Conservation (phyloP, 2,113 vertebrate genomes). For the Alosa alosa region DNA sequence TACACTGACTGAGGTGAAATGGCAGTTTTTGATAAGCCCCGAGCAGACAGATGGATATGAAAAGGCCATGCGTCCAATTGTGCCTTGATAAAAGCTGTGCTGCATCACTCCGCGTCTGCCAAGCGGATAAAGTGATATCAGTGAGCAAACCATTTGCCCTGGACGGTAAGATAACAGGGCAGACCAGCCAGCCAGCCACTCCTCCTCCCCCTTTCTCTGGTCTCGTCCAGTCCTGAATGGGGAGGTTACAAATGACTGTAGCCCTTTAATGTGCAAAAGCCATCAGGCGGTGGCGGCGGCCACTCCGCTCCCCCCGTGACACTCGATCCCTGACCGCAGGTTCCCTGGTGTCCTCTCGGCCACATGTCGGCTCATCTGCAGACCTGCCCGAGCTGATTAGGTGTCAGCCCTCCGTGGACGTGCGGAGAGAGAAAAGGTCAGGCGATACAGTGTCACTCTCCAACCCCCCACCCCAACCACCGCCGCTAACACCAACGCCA, state of each 20-base stretch:
- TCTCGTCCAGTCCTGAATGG: neutral
- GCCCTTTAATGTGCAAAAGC: neutral
- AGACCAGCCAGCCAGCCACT: neutral
- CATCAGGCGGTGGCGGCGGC: neutral
- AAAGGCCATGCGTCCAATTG: neutral
- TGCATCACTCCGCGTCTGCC: neutral
- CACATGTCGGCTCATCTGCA: neutral
- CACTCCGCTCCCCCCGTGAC: neutral
- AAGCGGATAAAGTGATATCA: conserved; percentile 13
- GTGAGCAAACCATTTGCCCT: conserved; percentile 7
- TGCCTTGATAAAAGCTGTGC: conserved; percentile 6
- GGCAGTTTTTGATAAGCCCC: conserved; percentile 16
- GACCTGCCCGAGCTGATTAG: neutral
- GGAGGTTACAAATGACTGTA: neutral
- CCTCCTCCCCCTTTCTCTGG: neutral
- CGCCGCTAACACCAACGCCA: neutral
- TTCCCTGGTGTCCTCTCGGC: neutral
- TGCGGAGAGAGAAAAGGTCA: conserved; percentile 8
- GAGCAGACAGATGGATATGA: neutral
- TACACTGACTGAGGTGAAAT: neutral
- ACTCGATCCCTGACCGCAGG: neutral
- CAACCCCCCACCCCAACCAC: neutral
- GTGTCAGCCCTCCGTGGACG: neutral
- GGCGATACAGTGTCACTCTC: neutral
- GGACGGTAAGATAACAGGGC: neutral